phyloP scores from a whole-genome alignment of 2,888 invertebrate species.

The Empis livida region DNA sequence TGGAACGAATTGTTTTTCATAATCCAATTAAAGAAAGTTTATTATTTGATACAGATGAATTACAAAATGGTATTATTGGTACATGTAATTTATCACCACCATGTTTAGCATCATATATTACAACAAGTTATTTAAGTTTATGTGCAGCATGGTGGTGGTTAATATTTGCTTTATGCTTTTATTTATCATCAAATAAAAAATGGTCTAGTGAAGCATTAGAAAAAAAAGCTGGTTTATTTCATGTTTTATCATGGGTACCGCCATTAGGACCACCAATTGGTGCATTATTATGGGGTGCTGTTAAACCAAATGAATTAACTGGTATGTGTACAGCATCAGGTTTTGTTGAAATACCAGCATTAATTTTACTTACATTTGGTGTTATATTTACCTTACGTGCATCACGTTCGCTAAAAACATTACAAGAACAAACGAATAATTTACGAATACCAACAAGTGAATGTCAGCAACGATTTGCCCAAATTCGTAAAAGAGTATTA shows the following conservation, averaged over 20 bases:
- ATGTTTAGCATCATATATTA: conserved; percentile 61
- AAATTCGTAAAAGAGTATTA: conserved; percentile 31
- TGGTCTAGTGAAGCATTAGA: conserved; percentile 90
- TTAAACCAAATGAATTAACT: conserved; percentile 66
- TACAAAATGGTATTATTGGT: conserved; percentile 13
- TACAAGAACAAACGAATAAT: conserved; percentile 26
- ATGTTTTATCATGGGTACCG: conserved; percentile 77
- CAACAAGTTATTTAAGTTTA: conserved; percentile 65
- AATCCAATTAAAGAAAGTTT: conserved; percentile 26
- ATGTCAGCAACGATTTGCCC: conserved; percentile 30
- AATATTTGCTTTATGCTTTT: conserved; percentile 78
- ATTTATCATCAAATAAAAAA: conserved; percentile 77
- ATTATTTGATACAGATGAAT: conserved; percentile 31
- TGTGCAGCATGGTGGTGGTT: conserved; percentile 80
- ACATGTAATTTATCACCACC: conserved; percentile 40
- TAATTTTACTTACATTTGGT: conserved; percentile 25
- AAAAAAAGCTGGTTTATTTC: conserved; percentile 71
- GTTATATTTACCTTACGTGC: conserved; percentile 32
- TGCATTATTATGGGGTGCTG: conserved; percentile 62
- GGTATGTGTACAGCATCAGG: conserved; percentile 61
- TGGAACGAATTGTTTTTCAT: conserved; percentile 48
- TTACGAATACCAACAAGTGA: conserved; percentile 16
- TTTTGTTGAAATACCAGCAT: conserved; percentile 31
- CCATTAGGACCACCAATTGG: conserved; percentile 76
- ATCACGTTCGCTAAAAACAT: conserved; percentile 25